phyloP scores from a whole-genome alignment of 2,888 invertebrate genomes.

The Volucella inflata region DNA sequence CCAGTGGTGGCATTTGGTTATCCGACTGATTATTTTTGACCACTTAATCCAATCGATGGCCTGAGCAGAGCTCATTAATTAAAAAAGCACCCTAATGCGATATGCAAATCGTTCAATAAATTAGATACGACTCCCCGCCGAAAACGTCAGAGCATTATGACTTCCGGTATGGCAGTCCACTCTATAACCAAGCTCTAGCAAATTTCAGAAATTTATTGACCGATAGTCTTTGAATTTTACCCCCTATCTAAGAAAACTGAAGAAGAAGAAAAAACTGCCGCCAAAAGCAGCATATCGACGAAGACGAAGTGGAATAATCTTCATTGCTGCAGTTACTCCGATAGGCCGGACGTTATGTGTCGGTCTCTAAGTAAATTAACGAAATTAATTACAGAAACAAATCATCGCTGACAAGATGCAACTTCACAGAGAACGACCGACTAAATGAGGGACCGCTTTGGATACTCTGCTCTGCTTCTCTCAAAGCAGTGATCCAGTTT shows the following conservation, averaged over 20 bases:
- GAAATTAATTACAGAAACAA: slow-evolving; percentile 74
- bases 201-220: slow-evolving; percentile 51
- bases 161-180: slow-evolving; percentile 66
- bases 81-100: slow-evolving; percentile 74
- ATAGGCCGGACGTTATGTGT: slow-evolving; percentile 72
- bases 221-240: slow-evolving; percentile 28
- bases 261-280: slow-evolving; percentile 9
- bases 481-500: not conserved
- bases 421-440: slow-evolving; percentile 64
- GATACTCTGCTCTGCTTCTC: not conserved
- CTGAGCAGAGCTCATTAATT: slow-evolving; percentile 71
- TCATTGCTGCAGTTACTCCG: slow-evolving; percentile 57
- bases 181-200: slow-evolving; percentile 28
- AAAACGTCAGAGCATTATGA: slow-evolving; percentile 49
- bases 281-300: slow-evolving; percentile 16
- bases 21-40: slow-evolving; percentile 58
- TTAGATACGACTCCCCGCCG: slow-evolving; percentile 50
- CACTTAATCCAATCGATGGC: slow-evolving; percentile 57
- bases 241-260: slow-evolving; percentile 28
- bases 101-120: slow-evolving; percentile 71
- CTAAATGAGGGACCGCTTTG: slow-evolving; percentile 50
- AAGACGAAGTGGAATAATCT: slow-evolving; percentile 64
- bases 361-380: slow-evolving; percentile 71
- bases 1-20: slow-evolving; percentile 27
- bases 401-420: slow-evolving; percentile 72